A percentile compares a stretch with the other conserved stretches of the same genome.
Conservation (phyloP, 2,113 vertebrate genomes). For the Epinephelus lanceolatus region DNA sequence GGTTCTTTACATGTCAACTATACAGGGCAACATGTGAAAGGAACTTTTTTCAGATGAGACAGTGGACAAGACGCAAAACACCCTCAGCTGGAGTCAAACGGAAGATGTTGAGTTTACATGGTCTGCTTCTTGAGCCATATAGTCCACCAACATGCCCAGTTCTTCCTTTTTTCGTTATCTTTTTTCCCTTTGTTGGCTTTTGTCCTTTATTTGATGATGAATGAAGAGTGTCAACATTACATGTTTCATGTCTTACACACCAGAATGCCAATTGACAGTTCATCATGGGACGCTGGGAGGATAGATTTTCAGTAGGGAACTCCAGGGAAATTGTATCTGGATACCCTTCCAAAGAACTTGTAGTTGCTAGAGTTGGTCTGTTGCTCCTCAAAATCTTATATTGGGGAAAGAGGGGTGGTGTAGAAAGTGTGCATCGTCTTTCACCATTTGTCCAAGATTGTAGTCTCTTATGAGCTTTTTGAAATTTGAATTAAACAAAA, state of each 20-base stretch:
- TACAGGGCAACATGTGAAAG: neutral
- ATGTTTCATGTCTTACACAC: neutral
- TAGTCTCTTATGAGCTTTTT: neutral
- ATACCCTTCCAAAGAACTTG: no score
- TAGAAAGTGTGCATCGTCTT: neutral
- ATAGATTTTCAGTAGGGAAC: neutral
- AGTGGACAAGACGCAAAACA: neutral
- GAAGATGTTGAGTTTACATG: neutral
- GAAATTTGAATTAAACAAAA: neutral
- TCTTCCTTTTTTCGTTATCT: neutral
- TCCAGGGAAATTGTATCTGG: neutral
- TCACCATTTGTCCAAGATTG: neutral
- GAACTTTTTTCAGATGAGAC: neutral
- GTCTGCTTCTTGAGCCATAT: neutral
- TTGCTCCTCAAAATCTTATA: neutral
- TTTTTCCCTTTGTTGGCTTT: neutral
- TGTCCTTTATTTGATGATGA: neutral
- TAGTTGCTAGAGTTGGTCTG: neutral
- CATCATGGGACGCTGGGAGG: neutral
- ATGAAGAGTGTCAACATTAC: neutral
- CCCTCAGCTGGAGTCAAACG: no score
- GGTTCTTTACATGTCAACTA: neutral
- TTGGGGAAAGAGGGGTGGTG: neutral
- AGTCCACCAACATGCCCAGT: neutral
- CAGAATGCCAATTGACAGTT: neutral